Conservation (phyloP, 2,888 invertebrate species). For the Apamea anceps region DNA sequence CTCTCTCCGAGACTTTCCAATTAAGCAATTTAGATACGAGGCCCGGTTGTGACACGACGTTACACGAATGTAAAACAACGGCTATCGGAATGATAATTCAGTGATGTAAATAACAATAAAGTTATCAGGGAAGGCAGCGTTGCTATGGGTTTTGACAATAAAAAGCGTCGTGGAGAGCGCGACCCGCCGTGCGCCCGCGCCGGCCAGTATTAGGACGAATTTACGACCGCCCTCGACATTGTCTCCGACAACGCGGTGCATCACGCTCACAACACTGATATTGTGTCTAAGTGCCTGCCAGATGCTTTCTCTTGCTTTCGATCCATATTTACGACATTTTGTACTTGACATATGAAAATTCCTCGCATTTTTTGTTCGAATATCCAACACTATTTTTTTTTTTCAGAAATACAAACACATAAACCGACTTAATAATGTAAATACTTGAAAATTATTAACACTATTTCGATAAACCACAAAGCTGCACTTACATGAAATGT, state of each 20-base stretch:
- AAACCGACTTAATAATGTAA: background rate
- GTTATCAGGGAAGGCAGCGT: conserved; percentile 86
- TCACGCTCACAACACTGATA: conserved; percentile 60
- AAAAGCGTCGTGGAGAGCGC: conserved; percentile 84
- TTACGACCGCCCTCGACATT: conserved; percentile 79
- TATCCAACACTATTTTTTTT: background rate
- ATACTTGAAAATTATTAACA: conserved; percentile 9
- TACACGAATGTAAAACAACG: conserved; percentile 89
- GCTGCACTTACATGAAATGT: conserved; percentile 16
- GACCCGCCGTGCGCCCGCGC: conserved; percentile 76
- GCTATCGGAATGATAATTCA: conserved; percentile 88
- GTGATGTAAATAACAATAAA: conserved; percentile 90
- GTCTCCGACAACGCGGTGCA: conserved; percentile 62
- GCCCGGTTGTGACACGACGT: conserved; percentile 82
- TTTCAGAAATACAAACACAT: background rate
- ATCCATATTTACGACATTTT: conserved; percentile 49
- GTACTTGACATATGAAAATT: conserved; percentile 8
- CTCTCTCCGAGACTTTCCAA: conserved; percentile 87
- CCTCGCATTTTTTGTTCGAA: conserved; percentile 1
- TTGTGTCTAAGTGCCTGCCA: conserved; percentile 55
- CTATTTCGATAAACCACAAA: conserved; percentile 14
- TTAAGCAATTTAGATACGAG: conserved; percentile 90
- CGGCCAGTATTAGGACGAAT: conserved; percentile 80
- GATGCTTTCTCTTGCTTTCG: conserved; percentile 38
- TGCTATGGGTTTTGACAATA: conserved; percentile 89